Conservation (phyloP, 2,888 invertebrate genomes). For the Campaea margaritaria region DNA sequence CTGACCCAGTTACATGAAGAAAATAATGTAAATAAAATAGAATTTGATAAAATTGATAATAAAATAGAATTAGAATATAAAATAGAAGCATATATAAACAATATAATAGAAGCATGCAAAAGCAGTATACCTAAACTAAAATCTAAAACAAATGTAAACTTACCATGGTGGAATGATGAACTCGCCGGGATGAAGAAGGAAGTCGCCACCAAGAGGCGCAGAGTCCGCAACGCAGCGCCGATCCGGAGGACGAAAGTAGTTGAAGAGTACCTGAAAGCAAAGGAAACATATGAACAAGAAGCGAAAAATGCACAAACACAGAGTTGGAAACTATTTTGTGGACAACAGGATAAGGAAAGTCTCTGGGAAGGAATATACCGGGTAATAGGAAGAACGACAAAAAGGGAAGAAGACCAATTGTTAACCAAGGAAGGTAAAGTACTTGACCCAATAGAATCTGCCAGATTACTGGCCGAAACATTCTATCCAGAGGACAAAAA, state of each 20-base stretch:
- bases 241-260: not conserved
- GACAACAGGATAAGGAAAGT: too few species aligned
- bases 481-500: slow-evolving; percentile 15
- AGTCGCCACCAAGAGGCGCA: too few species aligned
- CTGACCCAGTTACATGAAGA: not conserved
- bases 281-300: slow-evolving; percentile 7
- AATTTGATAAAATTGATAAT: slow-evolving; percentile 7
- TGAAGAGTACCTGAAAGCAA: slow-evolving; percentile 13
- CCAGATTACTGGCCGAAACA: not conserved
- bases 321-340: not conserved
- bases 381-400: slow-evolving; percentile 8
- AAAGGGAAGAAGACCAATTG: slow-evolving; percentile 11
- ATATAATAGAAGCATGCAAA: not conserved
- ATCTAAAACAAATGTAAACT: too few species aligned
- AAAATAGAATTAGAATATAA: too few species aligned
- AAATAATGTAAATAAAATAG: not conserved
- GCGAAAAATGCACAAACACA: not conserved
- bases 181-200: not conserved
- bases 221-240: not conserved
- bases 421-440: not conserved
- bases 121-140: not conserved
- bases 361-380: slow-evolving; percentile 27
- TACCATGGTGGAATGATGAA: not conserved
- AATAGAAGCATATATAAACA: slow-evolving; percentile 6
- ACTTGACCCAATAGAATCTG: slow-evolving; percentile 3